phyloP scores from a whole-genome alignment of 2,113 vertebrate genomes.

The Hippoglossus stenolepis region DNA sequence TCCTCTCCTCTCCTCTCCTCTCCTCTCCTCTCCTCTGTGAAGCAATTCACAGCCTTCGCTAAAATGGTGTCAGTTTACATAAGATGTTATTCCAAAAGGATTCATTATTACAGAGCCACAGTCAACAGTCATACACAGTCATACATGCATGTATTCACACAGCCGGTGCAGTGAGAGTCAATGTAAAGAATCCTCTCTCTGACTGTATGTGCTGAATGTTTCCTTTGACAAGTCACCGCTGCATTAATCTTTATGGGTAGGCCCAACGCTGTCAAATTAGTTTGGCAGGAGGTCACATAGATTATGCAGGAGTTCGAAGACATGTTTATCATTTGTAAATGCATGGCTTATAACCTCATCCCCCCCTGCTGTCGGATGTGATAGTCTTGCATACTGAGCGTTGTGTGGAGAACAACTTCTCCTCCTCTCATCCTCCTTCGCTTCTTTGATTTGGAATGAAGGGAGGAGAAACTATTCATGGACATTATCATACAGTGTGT shows the following conservation, averaged over 20 bases:
- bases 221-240: conserved; percentile 30
- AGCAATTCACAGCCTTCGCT: conserved; percentile 41
- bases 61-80: conserved; percentile 73
- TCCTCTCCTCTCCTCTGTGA: conserved; percentile 22
- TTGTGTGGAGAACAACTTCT: conserved; percentile 64
- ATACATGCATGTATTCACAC: neutral
- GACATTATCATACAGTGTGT: conserved; percentile 46
- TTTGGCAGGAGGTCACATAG: conserved; percentile 52
- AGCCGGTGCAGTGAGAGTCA: conserved; percentile 13
- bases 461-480: conserved; percentile 67
- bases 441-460: conserved; percentile 52
- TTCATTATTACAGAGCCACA: conserved; percentile 15
- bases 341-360: conserved; percentile 63
- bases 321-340: conserved; percentile 67
- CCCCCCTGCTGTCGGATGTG: conserved; percentile 51
- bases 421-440: conserved; percentile 65
- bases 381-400: conserved; percentile 58
- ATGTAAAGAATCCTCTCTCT: conserved; percentile 26
- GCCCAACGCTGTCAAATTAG: conserved; percentile 45
- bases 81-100: conserved; percentile 43
- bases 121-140: conserved; percentile 22
- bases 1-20: neutral
- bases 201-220: conserved; percentile 17
- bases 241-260: conserved; percentile 51
- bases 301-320: conserved; percentile 58